Base-by-base conservation (phyloP, 92 coral and sea anemone species). In the Phymanthus crucifer region DNA sequence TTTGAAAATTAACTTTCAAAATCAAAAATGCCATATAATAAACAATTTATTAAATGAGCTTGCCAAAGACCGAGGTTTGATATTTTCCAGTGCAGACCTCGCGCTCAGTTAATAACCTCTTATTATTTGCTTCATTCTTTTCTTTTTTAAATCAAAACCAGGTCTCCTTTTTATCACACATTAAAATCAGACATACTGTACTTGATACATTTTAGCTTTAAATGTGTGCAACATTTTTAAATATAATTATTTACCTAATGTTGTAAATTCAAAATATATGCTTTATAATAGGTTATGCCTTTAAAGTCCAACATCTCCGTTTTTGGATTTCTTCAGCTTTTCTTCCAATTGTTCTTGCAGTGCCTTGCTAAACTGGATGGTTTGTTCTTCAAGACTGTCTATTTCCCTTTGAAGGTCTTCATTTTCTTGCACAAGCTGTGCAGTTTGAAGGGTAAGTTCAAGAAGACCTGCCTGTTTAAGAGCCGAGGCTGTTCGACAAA, bases 391-490 rank as follows among this genome's bases (percentile, higher is more conserved):
- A 36, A 94, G 84, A 29, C 75, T 77, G 80, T 94, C 93, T 33
- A 94, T 92, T 36, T 90, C 91, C 36, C 86, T 87, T 73, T 94
- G 98, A 29, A 94, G 89, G 33, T 83, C 84, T 52, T 90, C 91
- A 84, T 94, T 94, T 61, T 91, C 96, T 71, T 88, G 85, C 9
- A 88, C 75, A 32, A 94, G 83, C 76, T 93, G 93, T 43, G 98
- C 94, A 73, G 89, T 90, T 73, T 93, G 91, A 18, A 94, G 68
- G 6, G 98, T 86, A 27, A 90, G 86, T 73, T 94, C 89, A 71
- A 94, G 78, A 18, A 94, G 84, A 2, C 98, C 98, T 10, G 97
- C 94, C 40, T 94, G 97, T 40, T 89, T 88, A 40, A 94, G 78
- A 4, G 89, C 91, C n/a, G 87, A 64, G 17, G 89, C 92, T 24